phyloP scores from a whole-genome alignment of 2,113 vertebrate species.

The Sorex araneus region DNA sequence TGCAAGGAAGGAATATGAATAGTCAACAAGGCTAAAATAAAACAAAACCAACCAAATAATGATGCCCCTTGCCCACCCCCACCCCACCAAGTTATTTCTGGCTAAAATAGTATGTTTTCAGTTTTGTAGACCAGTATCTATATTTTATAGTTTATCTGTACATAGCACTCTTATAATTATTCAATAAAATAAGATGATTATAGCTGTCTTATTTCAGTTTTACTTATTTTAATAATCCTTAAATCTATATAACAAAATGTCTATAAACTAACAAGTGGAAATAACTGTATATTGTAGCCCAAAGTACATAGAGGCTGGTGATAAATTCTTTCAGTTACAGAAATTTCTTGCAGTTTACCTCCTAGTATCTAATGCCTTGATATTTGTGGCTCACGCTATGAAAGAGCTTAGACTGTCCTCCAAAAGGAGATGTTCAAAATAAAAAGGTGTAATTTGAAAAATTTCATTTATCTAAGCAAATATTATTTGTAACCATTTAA shows the following conservation, averaged over 20 bases:
- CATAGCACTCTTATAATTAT: background rate
- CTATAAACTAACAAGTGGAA: conserved; percentile 7
- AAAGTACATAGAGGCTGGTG: background rate
- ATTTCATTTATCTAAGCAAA: conserved; percentile 50
- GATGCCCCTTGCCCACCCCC: too few species aligned
- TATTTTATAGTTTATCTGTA: background rate
- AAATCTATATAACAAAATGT: conserved; percentile 12
- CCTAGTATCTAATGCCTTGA: background rate
- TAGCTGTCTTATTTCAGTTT: background rate
- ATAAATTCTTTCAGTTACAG: conserved; percentile 43
- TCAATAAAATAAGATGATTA: background rate
- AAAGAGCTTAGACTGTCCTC: conserved; percentile 5
- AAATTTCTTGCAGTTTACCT: conserved; percentile 46
- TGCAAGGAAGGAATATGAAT: background rate
- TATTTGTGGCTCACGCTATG: conserved; percentile 57
- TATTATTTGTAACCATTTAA: conserved; percentile 14
- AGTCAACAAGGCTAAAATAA: background rate
- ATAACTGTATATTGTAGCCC: background rate
- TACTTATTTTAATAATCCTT: background rate
- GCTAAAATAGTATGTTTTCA: background rate
- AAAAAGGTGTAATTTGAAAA: conserved; percentile 58
- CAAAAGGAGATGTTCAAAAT: background rate
- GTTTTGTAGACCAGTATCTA: background rate
- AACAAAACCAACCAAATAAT: background rate
- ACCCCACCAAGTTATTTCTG: too few species aligned